These are phyloP conservation scores for Baronia brevicornis DNA, from an alignment of 2,888 invertebrate species.

Conservation along the genomic window DNA sequence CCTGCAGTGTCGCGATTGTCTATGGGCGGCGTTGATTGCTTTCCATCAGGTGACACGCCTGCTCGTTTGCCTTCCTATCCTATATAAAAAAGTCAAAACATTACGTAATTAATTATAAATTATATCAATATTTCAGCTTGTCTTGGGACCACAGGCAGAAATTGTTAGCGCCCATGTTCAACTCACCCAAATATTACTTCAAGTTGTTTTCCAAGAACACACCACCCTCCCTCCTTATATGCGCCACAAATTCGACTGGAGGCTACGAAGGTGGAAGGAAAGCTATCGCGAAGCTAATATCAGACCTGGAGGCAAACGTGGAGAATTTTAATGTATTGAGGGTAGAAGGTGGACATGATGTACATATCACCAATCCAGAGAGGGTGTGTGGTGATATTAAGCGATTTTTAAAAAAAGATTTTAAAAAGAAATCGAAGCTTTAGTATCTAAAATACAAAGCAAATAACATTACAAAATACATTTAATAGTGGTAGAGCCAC, in stretches of 20 bases:
- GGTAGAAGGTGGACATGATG: conserved; percentile 76
- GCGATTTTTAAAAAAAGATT: conserved; percentile 4
- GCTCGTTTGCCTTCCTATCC: too few species aligned
- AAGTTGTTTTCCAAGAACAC: conserved; percentile 34
- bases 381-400: conserved; percentile 13
- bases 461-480: background rate
- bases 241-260: conserved; percentile 25
- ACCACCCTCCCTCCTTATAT: conserved; percentile 40
- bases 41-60: too few species aligned
- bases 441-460: background rate
- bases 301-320: conserved; percentile 19
- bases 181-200: conserved; percentile 37
- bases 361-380: conserved; percentile 76
- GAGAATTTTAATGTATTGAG: conserved; percentile 20
- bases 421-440: background rate
- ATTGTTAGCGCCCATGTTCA: conserved; percentile 35
- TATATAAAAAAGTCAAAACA: too few species aligned
- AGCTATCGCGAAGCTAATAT: conserved; percentile 25
- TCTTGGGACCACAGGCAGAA: conserved; percentile 50
- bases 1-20: too few species aligned
- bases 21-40: too few species aligned
- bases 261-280: conserved; percentile 23
- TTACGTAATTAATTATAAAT: background rate
- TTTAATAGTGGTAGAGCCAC: too few species aligned
- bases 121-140: conserved; percentile 35